Base-by-base conservation (phyloP, 1,140 invertebrate species). In the Metaphire vulgaris region DNA sequence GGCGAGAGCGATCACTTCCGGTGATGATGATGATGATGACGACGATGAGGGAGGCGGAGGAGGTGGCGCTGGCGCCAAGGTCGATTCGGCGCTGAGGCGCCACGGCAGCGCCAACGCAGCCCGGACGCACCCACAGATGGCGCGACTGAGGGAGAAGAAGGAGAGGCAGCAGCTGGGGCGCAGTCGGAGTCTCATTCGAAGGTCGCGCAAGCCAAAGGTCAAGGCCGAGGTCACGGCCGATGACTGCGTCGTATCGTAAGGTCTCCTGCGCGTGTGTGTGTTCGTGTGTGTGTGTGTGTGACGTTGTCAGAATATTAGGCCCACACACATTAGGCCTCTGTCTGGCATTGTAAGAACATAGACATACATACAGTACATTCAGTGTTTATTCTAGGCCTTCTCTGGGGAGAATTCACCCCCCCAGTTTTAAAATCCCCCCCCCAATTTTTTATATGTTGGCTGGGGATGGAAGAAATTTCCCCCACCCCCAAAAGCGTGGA, bases 141-240 rank as follows among this genome's bases (percentile, higher is more conserved):
- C 31, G 1, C 32, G 34, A 26, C 41, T 73, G 33, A 73, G 72
- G 34, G 72, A 73, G 72, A 73, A 73, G 16, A 21, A 56, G 21
- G 6, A 56, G 41, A 6, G 6, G 6, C 31, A 73, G 16, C 31
- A 34, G 34, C 33, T 73, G 1, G 32, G 31, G 1, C 32, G 72
- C 12, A 73, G 72, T n/a, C 33, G 72, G 12, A 73, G 72, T 56
- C 41, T 73, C 33, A 73, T 73, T 34, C 32, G 72, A 2, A 41
- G 72, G n/a, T 31, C 41, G 32, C 32, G 41, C 15, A 73, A 73
- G 72, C 29, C 72, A 0, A 73, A 73, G 33, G 72, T 73, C 1
- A 31, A 31, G 16, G 28, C 31, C n/a, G 33, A n/a, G 16, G 29
- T 31, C 26, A 34, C 30, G 1, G 34, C 16, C n/a, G 72, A 73